Conservation (phyloP, 2,888 invertebrate species). For the Nephrocerus scutellatus region DNA sequence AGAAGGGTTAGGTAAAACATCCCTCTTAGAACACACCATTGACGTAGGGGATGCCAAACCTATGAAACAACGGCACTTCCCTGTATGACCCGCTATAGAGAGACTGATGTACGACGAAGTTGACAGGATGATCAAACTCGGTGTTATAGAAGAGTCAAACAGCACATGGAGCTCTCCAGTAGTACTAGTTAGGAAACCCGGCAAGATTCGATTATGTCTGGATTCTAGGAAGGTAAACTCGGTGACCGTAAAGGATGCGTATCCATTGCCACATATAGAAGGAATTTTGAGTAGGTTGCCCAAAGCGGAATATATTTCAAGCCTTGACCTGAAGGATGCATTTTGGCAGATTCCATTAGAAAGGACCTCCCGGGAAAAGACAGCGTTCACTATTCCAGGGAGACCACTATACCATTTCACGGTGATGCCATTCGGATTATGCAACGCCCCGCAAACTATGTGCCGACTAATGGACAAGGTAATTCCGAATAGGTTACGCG, state of each 20-base stretch:
- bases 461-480: slow-evolving; percentile 17
- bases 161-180: slow-evolving; percentile 34
- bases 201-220: slow-evolving; percentile 28
- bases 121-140: slow-evolving; percentile 30
- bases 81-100: slow-evolving; percentile 20
- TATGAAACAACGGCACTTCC: slow-evolving; percentile 21
- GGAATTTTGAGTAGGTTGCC: slow-evolving; percentile 14
- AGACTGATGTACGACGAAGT: slow-evolving; percentile 25
- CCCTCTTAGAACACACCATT: slow-evolving; percentile 15
- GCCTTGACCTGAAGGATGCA: slow-evolving; percentile 14
- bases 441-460: slow-evolving; percentile 9
- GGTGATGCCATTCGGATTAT: slow-evolving; percentile 8
- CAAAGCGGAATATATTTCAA: slow-evolving; percentile 15
- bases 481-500: slow-evolving; percentile 16
- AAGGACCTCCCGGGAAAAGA: slow-evolving; percentile 17
- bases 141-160: slow-evolving; percentile 30
- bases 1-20: slow-evolving; percentile 18
- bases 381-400: slow-evolving; percentile 26
- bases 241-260: slow-evolving; percentile 24
- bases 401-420: slow-evolving; percentile 10
- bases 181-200: slow-evolving; percentile 27
- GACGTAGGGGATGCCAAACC: slow-evolving; percentile 18
- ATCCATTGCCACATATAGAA: slow-evolving; percentile 19
- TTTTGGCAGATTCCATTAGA: slow-evolving; percentile 10
- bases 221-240: slow-evolving; percentile 32